Evolutionary conservation across 2,797 vertebrate genomes (phyloP).

Genomic region (Xiphorhynchus erythropygius): DNA sequence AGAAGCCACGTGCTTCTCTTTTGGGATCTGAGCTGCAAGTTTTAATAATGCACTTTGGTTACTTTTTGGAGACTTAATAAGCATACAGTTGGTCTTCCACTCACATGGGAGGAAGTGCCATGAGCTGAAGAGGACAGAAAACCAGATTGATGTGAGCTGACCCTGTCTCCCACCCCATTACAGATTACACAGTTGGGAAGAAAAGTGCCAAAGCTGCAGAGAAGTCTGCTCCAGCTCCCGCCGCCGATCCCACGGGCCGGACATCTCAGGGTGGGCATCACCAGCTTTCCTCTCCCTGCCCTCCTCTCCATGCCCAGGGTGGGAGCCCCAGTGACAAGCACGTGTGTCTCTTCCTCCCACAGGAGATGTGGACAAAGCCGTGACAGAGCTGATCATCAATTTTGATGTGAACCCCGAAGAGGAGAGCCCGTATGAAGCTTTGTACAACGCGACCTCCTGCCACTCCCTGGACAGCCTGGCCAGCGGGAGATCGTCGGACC

Average conservation of each 20-base stretch:
- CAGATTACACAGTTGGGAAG: slow-evolving; percentile 76
- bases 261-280: slow-evolving; percentile 70
- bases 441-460: slow-evolving; percentile 93
- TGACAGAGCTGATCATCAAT: slow-evolving; percentile 85
- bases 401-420: slow-evolving; percentile 82
- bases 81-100: not conserved
- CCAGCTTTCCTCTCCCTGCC: not conserved
- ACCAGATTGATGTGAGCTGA: not conserved
- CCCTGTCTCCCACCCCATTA: not conserved
- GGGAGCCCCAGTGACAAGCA: not conserved
- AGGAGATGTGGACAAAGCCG: slow-evolving; percentile 85
- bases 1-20: not conserved
- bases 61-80: not conserved
- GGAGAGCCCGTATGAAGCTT: slow-evolving; percentile 91
- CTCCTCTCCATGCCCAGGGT: fast-evolving
- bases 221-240: slow-evolving; percentile 40
- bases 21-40: not conserved
- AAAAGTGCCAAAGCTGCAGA: slow-evolving; percentile 69
- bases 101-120: not conserved
- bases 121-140: not conserved
- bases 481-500: slow-evolving; percentile 92
- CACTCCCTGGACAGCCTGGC: slow-evolving; percentile 93
- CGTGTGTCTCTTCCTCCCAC: not conserved
- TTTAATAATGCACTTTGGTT: not conserved
- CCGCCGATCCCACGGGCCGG: slow-evolving; percentile 24